Evolutionary conservation across 1,140 invertebrate genomes (phyloP).

Genomic region (Trinorchestia longiramus): DNA sequence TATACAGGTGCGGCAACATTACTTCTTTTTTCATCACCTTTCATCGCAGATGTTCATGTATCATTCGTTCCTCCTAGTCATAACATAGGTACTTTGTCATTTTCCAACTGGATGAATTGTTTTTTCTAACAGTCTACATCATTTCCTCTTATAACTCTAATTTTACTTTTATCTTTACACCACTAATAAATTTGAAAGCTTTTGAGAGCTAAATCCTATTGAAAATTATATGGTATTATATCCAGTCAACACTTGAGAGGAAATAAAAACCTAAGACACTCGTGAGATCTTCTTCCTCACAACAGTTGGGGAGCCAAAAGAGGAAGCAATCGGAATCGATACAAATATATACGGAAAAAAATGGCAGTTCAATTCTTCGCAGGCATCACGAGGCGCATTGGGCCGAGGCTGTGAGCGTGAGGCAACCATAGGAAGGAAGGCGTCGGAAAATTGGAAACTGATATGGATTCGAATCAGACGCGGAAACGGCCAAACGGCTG

Average conservation of each 20-base stretch:
- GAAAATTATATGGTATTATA: neutral
- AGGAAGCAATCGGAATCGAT: neutral
- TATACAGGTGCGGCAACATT: too few species aligned
- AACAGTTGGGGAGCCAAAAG: neutral
- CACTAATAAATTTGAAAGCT: too few species aligned
- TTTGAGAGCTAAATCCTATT: too few species aligned
- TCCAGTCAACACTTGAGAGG: neutral
- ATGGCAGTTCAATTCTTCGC: neutral
- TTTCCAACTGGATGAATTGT: too few species aligned
- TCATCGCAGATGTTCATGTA: too few species aligned
- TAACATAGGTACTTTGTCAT: too few species aligned
- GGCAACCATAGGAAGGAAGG: neutral
- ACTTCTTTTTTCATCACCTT: too few species aligned
- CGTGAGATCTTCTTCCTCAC: neutral
- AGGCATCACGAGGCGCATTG: slow-evolving; percentile 5
- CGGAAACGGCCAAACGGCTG: neutral
- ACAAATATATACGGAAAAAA: slow-evolving; percentile 14
- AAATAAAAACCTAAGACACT: neutral
- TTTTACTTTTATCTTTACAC: too few species aligned
- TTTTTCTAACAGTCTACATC: too few species aligned
- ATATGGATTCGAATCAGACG: slow-evolving; percentile 35
- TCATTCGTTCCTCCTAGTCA: too few species aligned
- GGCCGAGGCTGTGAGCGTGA: neutral
- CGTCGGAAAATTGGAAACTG: slow-evolving; percentile 38
- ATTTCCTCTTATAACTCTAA: too few species aligned